These are phyloP conservation scores for Agriopis marginaria DNA, from an alignment of 2,888 invertebrate genomes.

Conservation along the genomic window DNA sequence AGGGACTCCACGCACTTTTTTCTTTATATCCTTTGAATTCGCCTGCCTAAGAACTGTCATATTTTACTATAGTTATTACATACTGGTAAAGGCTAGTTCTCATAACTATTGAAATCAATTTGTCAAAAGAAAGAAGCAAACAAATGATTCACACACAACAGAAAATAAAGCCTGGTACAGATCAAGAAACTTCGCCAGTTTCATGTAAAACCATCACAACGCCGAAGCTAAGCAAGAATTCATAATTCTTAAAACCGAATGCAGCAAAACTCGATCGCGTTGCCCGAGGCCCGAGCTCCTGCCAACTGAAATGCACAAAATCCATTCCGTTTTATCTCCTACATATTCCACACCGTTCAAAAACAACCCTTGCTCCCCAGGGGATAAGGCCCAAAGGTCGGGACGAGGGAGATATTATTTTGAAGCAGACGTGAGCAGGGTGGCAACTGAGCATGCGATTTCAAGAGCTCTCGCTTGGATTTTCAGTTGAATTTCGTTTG, in stretches of 20 bases:
- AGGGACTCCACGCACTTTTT: no score
- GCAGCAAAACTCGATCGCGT: constrained; percentile 54
- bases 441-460: constrained; percentile 59
- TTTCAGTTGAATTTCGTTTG: constrained; percentile 66
- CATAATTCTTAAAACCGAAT: constrained; percentile 50
- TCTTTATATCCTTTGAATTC: no score
- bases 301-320: constrained; percentile 82
- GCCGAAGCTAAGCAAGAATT: constrained; percentile 44
- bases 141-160: constrained; percentile 12
- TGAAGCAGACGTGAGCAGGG: constrained; percentile 67
- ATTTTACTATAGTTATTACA: no score
- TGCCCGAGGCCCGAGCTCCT: constrained; percentile 57
- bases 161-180: constrained; percentile 11
- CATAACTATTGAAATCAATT: constrained; percentile 1
- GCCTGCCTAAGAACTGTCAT: no score
- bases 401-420: constrained; percentile 56
- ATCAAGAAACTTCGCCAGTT: constrained; percentile 31
- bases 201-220: constrained; percentile 42
- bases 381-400: constrained; percentile 52
- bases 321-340: constrained; percentile 82
- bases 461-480: constrained; percentile 53
- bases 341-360: constrained; percentile 50
- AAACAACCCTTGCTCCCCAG: constrained; percentile 48
- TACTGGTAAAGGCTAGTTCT: no score
- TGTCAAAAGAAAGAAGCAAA: constrained; percentile 2